Evolutionary conservation across 1,140 invertebrate genomes (phyloP).

Genomic region (Zaprionus taronus): DNA sequence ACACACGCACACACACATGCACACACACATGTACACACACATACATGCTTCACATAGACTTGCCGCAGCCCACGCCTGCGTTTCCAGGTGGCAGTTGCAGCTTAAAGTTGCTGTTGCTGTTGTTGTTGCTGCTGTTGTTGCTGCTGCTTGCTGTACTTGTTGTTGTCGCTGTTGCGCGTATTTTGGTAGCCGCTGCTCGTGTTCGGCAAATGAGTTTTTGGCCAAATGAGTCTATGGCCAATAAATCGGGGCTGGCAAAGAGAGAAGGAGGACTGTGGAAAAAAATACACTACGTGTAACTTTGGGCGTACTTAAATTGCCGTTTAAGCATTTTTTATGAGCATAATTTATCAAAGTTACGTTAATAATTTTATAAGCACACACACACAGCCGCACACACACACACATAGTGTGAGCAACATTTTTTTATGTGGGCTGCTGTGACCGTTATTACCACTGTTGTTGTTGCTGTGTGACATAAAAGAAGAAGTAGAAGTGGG

Average conservation of each 20-base stretch:
- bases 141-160: no score
- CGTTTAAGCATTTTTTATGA: constrained; percentile 82
- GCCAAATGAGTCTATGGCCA: constrained; percentile 75
- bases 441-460: constrained; percentile 10
- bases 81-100: constrained; percentile 39
- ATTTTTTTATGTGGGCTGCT: constrained; percentile 23
- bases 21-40: constrained; percentile 15
- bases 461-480: constrained; percentile 59
- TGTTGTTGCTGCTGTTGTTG: constrained; percentile 27
- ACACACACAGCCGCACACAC: constrained; percentile 8
- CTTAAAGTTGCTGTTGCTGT: constrained; percentile 44
- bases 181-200: constrained; percentile 73
- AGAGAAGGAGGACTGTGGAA: neutral
- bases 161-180: constrained; percentile 49
- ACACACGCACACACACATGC: constrained; percentile 34
- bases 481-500: constrained; percentile 15
- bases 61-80: constrained; percentile 29
- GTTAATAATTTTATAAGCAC: constrained; percentile 71
- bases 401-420: neutral
- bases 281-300: constrained; percentile 41
- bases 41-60: constrained; percentile 4
- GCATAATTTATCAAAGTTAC: constrained; percentile 81
- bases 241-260: constrained; percentile 54
- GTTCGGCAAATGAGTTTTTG: constrained; percentile 67
- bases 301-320: constrained; percentile 81